phyloP scores from a whole-genome alignment of 2,797 vertebrate species.

The Mus caroli region DNA sequence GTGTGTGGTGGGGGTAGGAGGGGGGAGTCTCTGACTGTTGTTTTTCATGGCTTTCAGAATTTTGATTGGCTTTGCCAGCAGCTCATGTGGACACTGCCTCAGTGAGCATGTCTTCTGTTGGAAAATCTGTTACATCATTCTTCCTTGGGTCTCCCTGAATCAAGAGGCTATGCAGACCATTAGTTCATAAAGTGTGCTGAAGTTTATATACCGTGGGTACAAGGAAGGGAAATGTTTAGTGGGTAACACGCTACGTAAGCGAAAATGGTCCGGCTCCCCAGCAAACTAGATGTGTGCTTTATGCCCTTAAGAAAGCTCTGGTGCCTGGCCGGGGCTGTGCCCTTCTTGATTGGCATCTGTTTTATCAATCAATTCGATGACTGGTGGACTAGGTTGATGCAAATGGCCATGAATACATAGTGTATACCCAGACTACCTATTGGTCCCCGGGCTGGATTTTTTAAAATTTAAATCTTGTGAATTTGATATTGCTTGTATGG shows the following conservation, averaged over 20 bases:
- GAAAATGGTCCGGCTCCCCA: slow-evolving; percentile 42
- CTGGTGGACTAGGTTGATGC: background rate
- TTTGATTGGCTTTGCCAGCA: slow-evolving; percentile 70
- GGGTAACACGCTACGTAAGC: slow-evolving; percentile 10
- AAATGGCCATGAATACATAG: background rate
- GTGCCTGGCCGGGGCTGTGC: background rate
- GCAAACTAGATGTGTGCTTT: slow-evolving; percentile 13
- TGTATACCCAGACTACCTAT: background rate
- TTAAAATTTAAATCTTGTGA: background rate
- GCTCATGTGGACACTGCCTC: slow-evolving; percentile 74
- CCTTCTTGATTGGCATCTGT: background rate
- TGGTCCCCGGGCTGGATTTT: background rate
- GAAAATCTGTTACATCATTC: slow-evolving; percentile 81
- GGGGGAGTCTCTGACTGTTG: slow-evolving; percentile 49
- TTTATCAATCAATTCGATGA: slow-evolving; percentile 2
- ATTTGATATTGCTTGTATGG: slow-evolving; percentile 57
- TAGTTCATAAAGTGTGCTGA: slow-evolving; percentile 70
- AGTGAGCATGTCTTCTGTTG: background rate
- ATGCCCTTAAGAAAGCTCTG: slow-evolving; percentile 3
- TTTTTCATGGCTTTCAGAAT: slow-evolving; percentile 71
- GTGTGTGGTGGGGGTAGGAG: background rate
- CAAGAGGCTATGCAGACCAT: slow-evolving; percentile 77
- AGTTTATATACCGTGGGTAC: slow-evolving; percentile 62
- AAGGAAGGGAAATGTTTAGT: slow-evolving; percentile 57
- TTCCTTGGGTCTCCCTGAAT: slow-evolving; percentile 75